A percentile compares a stretch with the other conserved stretches of the same genome.
phyloP scores from a whole-genome alignment of 2,888 invertebrate species.

The Byasa hedistus region DNA sequence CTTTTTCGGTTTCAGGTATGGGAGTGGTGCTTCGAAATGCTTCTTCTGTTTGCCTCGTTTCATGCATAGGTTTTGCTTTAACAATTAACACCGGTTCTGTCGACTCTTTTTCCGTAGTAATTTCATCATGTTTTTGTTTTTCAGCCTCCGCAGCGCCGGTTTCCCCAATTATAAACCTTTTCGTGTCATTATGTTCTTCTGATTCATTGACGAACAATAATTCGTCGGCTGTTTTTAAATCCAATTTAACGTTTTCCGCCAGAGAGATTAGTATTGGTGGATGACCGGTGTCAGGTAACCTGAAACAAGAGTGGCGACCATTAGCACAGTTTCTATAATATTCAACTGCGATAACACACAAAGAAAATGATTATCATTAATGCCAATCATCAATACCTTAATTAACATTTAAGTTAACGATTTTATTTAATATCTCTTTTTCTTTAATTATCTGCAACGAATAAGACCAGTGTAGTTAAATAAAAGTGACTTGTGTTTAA shows the following conservation, averaged over 20 bases:
- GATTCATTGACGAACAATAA: slow-evolving; percentile 71
- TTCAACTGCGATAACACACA: no score
- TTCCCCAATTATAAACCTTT: slow-evolving; percentile 63
- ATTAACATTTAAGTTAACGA: no score
- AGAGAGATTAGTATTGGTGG: slow-evolving; percentile 80
- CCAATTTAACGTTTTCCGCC: slow-evolving; percentile 81
- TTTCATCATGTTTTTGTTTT: slow-evolving; percentile 42
- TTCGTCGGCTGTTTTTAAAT: slow-evolving; percentile 79
- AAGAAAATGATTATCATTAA: no score
- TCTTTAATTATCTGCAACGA: no score
- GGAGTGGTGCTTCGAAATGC: slow-evolving; percentile 54
- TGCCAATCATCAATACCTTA: no score
- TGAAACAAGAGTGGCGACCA: slow-evolving; percentile 53
- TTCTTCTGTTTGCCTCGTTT: slow-evolving; percentile 61
- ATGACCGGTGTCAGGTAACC: slow-evolving; percentile 83
- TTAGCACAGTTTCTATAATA: no score
- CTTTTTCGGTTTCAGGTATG: slow-evolving; percentile 51
- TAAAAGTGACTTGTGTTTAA: no score
- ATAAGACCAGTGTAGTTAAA: no score
- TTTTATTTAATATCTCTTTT: no score
- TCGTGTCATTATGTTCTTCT: slow-evolving; percentile 67
- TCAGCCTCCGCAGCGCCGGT: slow-evolving; percentile 48
- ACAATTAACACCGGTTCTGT: slow-evolving; percentile 64
- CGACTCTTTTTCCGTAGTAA: slow-evolving; percentile 52
- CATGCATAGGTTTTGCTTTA: slow-evolving; percentile 71